Conservation (phyloP, 1,140 invertebrate species). For the Potamilus streckersoni region DNA sequence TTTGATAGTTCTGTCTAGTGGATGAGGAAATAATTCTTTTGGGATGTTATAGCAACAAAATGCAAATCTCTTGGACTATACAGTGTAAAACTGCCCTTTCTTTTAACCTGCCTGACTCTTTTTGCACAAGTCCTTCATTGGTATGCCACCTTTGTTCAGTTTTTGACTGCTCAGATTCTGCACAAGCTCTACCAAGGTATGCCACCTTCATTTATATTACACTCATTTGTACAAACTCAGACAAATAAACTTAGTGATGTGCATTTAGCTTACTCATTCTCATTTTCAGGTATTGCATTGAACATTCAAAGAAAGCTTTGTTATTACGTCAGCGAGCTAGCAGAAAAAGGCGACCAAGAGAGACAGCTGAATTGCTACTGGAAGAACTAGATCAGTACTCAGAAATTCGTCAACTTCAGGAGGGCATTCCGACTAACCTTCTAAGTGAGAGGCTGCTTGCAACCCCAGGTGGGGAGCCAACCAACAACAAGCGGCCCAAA, state of each 20-base stretch:
- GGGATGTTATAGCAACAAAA: neutral
- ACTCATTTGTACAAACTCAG: conserved; percentile 10
- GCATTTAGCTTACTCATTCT: neutral
- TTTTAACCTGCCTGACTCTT: too few species aligned
- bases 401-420: too few species aligned
- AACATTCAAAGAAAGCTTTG: conserved; percentile 75
- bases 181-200: neutral
- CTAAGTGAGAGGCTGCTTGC: conserved; percentile 9
- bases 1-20: too few species aligned
- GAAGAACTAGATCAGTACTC: conserved; percentile 62
- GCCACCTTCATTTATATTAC: conserved; percentile 2
- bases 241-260: conserved; percentile 23
- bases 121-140: too few species aligned
- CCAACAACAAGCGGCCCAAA: conserved; percentile 8
- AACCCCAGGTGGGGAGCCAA: conserved; percentile 13
- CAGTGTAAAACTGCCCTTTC: too few species aligned
- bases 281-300: conserved; percentile 74
- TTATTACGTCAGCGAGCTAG: conserved; percentile 72
- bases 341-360: conserved; percentile 71
- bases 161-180: neutral
- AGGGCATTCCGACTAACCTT: too few species aligned
- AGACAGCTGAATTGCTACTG: conserved; percentile 74
- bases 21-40: too few species aligned
- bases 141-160: too few species aligned
- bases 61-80: neutral